These are phyloP conservation scores for Pygoscelis adeliae DNA, from an alignment of 2,113 vertebrate genomes.

Conservation along the genomic window DNA sequence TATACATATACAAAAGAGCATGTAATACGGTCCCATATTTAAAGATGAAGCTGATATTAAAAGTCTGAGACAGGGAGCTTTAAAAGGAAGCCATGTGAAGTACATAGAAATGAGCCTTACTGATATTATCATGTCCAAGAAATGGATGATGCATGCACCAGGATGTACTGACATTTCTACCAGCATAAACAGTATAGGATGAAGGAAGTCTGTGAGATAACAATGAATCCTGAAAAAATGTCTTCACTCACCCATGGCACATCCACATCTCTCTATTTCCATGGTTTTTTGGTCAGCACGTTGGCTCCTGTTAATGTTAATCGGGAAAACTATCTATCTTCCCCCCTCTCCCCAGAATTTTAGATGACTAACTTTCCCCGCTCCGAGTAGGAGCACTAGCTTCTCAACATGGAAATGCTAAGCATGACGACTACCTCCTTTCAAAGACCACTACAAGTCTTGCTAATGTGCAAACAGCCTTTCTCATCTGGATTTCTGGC, in stretches of 20 bases:
- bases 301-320: background rate
- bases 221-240: background rate
- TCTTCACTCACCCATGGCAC: background rate
- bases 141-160: background rate
- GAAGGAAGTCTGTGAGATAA: background rate
- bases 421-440: background rate
- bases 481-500: background rate
- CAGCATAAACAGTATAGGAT: background rate
- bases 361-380: background rate
- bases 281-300: background rate
- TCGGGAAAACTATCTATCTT: background rate
- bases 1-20: background rate
- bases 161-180: slow-evolving; percentile 10
- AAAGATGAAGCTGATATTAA: background rate
- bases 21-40: background rate
- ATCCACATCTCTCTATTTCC: background rate
- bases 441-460: background rate
- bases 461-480: background rate
- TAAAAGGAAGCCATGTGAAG: background rate
- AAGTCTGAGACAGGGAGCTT: background rate
- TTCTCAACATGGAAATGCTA: background rate
- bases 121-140: background rate
- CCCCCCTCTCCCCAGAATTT: background rate
- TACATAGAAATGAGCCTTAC: background rate
- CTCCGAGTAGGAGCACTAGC: background rate